Base-by-base conservation (phyloP, 2,888 invertebrate species). In the Linyphia triangularis region DNA sequence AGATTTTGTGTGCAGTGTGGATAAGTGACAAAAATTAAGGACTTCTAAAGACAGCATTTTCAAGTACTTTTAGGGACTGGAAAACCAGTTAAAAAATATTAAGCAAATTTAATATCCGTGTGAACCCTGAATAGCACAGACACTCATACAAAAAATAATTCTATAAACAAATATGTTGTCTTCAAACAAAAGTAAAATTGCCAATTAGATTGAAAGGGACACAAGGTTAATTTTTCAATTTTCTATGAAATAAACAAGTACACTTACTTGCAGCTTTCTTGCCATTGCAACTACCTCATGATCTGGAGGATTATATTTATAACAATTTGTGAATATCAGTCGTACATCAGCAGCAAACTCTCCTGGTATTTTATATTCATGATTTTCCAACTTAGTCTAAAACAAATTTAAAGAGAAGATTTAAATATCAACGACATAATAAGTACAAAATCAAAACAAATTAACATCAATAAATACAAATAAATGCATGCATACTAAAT, bases 261-360 rank as follows among this genome's bases (percentile, higher is more conserved):
- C 9, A 24, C 24, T 73, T 85, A 93, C 92, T 94, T 99, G 99
- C 90, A 99, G 94, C 94, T 98, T 98, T 91, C 98, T 95, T 33
- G 99, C 99, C 99, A 99, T 99, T 69, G 96, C 96, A 78, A 99
- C 99, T 67, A 99, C 98, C 93, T 99, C 99, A 93, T 98, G 98
- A 94, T 98, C 98, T 91, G 98, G 96, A 81, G 99, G 98, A 93
- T 99, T 99, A 94, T 99, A 99, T 93, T 98, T 98, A 94, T 99
- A 99, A 94, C 99, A 99, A 94, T 99, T 99, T 91, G 97, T 98
- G 94, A 98, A 99, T 95, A 99, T 98, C 94, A 99, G 95, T 93
- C 99, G 95, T 85, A 99, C 97, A 93, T 99, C 99, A 90, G 95
- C 95, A 24, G 98, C 98, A 93, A 99, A 99, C 92, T 99, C 99